phyloP scores from a whole-genome alignment of 2,888 invertebrate genomes.

The Acanthococcus lagerstroemiae region DNA sequence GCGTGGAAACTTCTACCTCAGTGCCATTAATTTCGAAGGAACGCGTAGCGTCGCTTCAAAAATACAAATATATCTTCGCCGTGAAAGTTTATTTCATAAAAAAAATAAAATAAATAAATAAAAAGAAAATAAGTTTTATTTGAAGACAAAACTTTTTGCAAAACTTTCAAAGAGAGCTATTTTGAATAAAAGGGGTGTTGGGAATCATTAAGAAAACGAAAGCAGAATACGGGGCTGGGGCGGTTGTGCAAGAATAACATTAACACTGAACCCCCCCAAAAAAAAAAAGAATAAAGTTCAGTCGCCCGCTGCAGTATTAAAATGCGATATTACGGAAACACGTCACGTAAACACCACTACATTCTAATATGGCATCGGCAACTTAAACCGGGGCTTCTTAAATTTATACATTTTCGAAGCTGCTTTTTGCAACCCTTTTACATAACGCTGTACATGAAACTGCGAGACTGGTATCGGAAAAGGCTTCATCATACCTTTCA shows the following conservation, averaged over 20 bases:
- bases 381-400: constrained; percentile 12
- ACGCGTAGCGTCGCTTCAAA: not conserved
- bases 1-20: not conserved
- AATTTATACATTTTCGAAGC: constrained; percentile 24
- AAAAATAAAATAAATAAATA: not conserved
- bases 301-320: constrained; percentile 11
- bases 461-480: no score
- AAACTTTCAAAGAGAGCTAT: constrained; percentile 19
- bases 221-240: not conserved
- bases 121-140: constrained; percentile 9
- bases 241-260: constrained; percentile 9
- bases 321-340: constrained; percentile 15
- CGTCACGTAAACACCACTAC: constrained; percentile 22
- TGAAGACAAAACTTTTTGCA: constrained; percentile 17
- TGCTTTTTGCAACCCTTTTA: no score
- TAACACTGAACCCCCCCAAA: constrained; percentile 10
- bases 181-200: constrained; percentile 19
- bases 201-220: not conserved
- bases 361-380: constrained; percentile 23
- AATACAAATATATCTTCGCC: not conserved
- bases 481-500: no score
- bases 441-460: no score
- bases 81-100: not conserved
- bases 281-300: constrained; percentile 20
- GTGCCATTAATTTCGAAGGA: not conserved